A percentile compares a stretch with the other conserved stretches of the same genome.
phyloP scores from a whole-genome alignment of 2,113 vertebrate genomes.

The Ctenomys sociabilis region DNA sequence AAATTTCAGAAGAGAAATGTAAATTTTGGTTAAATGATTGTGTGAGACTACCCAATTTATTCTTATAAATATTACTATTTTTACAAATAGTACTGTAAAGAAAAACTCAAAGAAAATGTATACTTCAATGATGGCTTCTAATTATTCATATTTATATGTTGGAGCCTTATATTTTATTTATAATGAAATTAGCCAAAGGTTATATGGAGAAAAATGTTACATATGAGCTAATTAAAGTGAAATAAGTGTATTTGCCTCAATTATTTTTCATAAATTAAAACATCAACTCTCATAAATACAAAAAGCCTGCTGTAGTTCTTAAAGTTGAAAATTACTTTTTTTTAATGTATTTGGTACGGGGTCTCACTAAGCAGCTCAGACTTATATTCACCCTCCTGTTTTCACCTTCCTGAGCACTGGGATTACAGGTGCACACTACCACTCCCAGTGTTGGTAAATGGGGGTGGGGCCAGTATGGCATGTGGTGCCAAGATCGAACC shows the following conservation, averaged over 20 bases:
- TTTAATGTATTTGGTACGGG: no score
- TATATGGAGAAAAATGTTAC: neutral
- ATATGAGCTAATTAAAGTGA: neutral
- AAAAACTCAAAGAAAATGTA: neutral
- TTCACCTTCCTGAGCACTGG: no score
- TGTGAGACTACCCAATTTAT: neutral
- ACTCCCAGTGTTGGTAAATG: no score
- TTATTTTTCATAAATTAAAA: constrained; percentile 28
- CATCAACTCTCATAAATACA: neutral
- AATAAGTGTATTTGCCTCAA: neutral
- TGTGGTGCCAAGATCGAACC: no score
- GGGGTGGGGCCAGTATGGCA: no score
- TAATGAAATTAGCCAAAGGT: neutral
- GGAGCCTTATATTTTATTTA: neutral
- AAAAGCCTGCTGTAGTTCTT: neutral
- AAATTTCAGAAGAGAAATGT: constrained; percentile 36
- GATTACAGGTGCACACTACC: no score
- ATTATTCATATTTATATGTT: neutral
- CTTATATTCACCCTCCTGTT: no score
- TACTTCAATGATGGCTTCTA: neutral
- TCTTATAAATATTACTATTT: constrained; percentile 3
- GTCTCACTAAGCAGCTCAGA: no score
- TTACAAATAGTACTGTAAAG: neutral
- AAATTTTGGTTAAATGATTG: neutral
- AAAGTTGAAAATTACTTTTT: neutral